Evolutionary conservation across 1,140 invertebrate genomes (phyloP), one percentile per base, ranked within the genome.

Genomic region (Euborellia annulipes): DNA sequence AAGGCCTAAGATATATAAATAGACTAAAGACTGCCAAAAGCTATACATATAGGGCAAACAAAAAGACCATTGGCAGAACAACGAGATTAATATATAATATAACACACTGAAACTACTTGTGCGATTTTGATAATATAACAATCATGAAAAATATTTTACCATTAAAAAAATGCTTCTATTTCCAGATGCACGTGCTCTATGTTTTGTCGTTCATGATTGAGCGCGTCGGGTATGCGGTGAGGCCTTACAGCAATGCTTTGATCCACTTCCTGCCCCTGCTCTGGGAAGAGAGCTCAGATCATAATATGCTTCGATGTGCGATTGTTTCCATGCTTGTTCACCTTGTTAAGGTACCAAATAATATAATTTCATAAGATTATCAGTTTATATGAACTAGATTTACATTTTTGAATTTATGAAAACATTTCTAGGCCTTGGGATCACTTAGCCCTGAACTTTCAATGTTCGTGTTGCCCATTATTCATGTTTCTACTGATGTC

Each of bases 151-250:
- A n/a, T n/a, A n/a, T n/a, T n/a, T n/a, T n/a, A n/a, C n/a, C n/a
- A n/a, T n/a, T n/a, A n/a, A n/a, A n/a, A n/a, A n/a, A n/a, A n/a
- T n/a, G n/a, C n/a, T 42, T 53, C 46, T 55, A 36, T 49, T 69
- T 67, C 46, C 54, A 83, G 77, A 89, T 94, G 78, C 78, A 86
- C 55, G 81, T 94, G 14, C 66, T 96, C 18, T 81, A 83, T 62
- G 85, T 91, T 36, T 73, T 95, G 60, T 89, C 87, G 21, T 84
- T 89, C 60, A 76, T 95, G 49, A 81, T 92, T 50, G 86, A 93
- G 62, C 71, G 87, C 50, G 79, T 88, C 61, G 85, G 83, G 18
- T 69, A 70, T 37, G 70, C 72, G 30, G 85, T 91, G 39, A 72
- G 73, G 40, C 80, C 85, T 3, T 70, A 81, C 54, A 65, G 77